A percentile compares a stretch with the other conserved stretches of the same genome.
phyloP scores from a whole-genome alignment of 2,888 invertebrate species.

The Thymelicus lineola region DNA sequence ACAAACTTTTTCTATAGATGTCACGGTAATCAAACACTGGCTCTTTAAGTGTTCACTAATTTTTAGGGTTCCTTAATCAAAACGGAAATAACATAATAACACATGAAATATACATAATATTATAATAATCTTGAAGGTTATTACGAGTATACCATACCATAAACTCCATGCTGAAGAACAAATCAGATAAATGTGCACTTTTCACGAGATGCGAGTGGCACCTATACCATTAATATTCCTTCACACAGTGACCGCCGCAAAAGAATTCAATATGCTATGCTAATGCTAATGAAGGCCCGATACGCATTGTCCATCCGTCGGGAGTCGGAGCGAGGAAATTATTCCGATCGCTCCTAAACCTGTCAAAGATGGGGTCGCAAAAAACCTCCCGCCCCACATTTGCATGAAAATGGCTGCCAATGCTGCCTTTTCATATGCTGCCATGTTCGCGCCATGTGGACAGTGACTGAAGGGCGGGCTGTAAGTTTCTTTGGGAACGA shows the following conservation, averaged over 20 bases:
- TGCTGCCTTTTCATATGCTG: neutral
- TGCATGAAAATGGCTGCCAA: slow-evolving; percentile 64
- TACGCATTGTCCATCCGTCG: slow-evolving; percentile 24
- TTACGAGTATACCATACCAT: no score
- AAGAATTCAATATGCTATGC: slow-evolving; percentile 33
- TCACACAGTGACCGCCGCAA: slow-evolving; percentile 11
- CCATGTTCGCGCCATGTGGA: slow-evolving; percentile 40
- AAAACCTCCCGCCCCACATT: slow-evolving; percentile 61
- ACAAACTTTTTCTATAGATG: slow-evolving; percentile 16
- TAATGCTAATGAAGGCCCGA: slow-evolving; percentile 37
- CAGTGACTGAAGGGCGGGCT: slow-evolving; percentile 33
- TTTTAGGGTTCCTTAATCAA: no score
- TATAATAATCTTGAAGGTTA: no score
- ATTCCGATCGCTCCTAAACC: slow-evolving; percentile 47
- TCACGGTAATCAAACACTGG: neutral
- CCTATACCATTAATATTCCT: slow-evolving; percentile 19
- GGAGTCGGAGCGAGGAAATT: slow-evolving; percentile 50
- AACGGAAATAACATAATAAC: no score
- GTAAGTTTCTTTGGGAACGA: slow-evolving; percentile 30
- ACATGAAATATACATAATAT: no score
- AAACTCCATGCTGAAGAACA: no score
- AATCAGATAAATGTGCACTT: neutral
- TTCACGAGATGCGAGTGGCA: neutral
- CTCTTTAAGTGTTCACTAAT: no score
- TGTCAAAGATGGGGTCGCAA: slow-evolving; percentile 52